phyloP scores from a whole-genome alignment of 2,888 invertebrate genomes.

The Caenorhabditis imperialis region DNA sequence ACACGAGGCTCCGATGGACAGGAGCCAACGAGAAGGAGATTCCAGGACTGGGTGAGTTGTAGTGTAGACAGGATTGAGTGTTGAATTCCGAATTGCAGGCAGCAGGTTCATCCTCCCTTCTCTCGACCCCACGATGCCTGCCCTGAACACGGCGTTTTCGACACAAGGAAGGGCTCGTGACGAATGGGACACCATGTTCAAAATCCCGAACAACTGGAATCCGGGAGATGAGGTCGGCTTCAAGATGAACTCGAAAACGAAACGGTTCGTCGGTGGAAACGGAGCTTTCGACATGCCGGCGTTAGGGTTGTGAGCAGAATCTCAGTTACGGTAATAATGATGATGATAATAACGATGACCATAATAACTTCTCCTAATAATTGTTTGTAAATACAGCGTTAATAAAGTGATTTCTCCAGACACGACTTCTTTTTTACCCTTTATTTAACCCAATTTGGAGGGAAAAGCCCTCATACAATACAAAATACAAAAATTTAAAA shows the following conservation, averaged over 20 bases:
- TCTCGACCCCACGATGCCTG: conserved; percentile 71
- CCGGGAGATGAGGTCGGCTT: conserved; percentile 71
- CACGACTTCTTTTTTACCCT: too few relatives aligned
- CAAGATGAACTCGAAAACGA: conserved; percentile 64
- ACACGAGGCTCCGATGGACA: conserved; percentile 72
- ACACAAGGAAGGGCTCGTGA: conserved; percentile 73
- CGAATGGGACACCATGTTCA: conserved; percentile 74
- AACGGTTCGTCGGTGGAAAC: conserved; percentile 71
- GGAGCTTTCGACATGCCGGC: conserved; percentile 72
- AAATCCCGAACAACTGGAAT: conserved; percentile 72
- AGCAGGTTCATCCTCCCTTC: conserved; percentile 70
- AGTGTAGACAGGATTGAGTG: background rate
- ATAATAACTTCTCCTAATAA: too few relatives aligned
- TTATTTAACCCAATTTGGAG: too few relatives aligned
- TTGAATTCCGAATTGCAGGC: conserved; percentile 29
- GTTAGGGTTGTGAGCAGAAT: conserved; percentile 28
- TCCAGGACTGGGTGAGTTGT: conserved; percentile 59
- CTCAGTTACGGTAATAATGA: background rate
- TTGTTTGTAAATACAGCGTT: too few relatives aligned
- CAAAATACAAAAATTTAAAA: too few relatives aligned
- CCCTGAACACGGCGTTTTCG: conserved; percentile 70
- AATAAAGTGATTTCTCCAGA: too few relatives aligned
- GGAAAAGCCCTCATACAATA: too few relatives aligned
- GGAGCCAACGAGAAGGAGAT: conserved; percentile 73
- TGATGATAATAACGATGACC: too few relatives aligned